Conservation (phyloP, 2,888 invertebrate genomes). For the Lasioglossum malachurum region DNA sequence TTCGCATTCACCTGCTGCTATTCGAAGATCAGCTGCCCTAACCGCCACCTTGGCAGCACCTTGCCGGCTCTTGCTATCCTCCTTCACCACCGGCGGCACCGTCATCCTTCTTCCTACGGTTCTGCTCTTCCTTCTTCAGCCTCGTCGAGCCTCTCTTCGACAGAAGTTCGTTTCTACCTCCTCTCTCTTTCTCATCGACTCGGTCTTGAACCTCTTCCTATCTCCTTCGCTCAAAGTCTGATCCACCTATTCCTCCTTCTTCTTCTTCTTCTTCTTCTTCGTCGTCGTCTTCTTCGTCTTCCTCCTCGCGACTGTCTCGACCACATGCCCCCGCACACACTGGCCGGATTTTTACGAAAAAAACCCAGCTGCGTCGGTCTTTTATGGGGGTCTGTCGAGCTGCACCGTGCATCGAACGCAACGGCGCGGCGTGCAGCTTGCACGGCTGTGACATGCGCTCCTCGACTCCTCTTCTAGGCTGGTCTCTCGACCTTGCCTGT, state of each 20-base stretch:
- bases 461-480: conserved; percentile 30
- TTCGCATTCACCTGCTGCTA: conserved; percentile 84
- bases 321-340: conserved; percentile 61
- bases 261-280: conserved; percentile 44
- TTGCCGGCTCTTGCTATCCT: conserved; percentile 77
- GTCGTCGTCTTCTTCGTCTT: conserved; percentile 17
- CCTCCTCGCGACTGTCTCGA: conserved; percentile 53
- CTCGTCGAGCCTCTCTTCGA: conserved; percentile 55
- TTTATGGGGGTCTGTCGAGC: conserved; percentile 71
- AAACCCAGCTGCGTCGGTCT: conserved; percentile 71
- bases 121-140: conserved; percentile 57
- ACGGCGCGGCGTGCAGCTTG: conserved; percentile 59
- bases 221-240: background rate
- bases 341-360: conserved; percentile 69
- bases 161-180: conserved; percentile 45
- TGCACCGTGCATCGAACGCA: conserved; percentile 34
- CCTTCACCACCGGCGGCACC: conserved; percentile 71
- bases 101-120: conserved; percentile 49
- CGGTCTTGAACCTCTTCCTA: background rate
- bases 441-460: conserved; percentile 55
- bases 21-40: conserved; percentile 84
- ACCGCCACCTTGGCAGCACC: conserved; percentile 84
- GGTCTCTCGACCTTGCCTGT: conserved; percentile 52
- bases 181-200: background rate
- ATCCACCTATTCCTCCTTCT: conserved; percentile 11